These are phyloP conservation scores for Tetragnatha montana DNA, from an alignment of 2,888 invertebrate genomes.

Conservation along the genomic window DNA sequence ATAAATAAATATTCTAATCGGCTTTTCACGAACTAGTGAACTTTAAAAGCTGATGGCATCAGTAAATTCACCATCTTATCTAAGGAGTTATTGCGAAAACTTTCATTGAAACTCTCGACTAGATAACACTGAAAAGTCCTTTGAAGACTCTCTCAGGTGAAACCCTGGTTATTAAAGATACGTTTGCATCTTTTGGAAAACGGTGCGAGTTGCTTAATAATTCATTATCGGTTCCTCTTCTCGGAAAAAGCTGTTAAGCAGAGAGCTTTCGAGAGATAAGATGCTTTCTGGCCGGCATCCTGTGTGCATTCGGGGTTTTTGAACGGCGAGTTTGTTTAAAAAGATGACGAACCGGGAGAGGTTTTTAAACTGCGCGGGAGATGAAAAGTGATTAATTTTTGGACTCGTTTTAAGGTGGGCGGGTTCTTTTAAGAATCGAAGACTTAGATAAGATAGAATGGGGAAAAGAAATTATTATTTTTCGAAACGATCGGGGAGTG, in stretches of 20 bases:
- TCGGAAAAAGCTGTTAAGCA: background rate
- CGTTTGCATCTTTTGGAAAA: background rate
- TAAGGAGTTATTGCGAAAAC: background rate
- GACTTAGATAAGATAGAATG: background rate
- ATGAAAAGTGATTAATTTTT: constrained; percentile 24
- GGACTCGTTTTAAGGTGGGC: background rate
- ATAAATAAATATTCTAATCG: too few species aligned
- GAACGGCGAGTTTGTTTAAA: background rate
- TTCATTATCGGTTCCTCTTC: constrained; percentile 38
- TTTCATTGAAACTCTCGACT: background rate
- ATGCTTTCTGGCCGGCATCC: constrained; percentile 24
- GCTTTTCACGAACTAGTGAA: background rate
- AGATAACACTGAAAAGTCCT: background rate
- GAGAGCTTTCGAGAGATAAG: constrained; percentile 31
- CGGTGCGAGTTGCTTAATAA: constrained; percentile 28
- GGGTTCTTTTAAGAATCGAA: background rate
- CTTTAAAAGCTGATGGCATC: background rate
- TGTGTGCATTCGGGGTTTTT: constrained; percentile 3
- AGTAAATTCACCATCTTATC: background rate
- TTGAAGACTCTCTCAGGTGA: background rate
- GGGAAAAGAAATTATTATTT: background rate
- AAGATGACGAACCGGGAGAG: background rate
- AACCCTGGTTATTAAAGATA: background rate
- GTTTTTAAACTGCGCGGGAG: constrained; percentile 10
- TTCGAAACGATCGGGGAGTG: background rate